Evolutionary conservation across 2,888 invertebrate genomes (phyloP).

Genomic region (Geotrupes spiniger): DNA sequence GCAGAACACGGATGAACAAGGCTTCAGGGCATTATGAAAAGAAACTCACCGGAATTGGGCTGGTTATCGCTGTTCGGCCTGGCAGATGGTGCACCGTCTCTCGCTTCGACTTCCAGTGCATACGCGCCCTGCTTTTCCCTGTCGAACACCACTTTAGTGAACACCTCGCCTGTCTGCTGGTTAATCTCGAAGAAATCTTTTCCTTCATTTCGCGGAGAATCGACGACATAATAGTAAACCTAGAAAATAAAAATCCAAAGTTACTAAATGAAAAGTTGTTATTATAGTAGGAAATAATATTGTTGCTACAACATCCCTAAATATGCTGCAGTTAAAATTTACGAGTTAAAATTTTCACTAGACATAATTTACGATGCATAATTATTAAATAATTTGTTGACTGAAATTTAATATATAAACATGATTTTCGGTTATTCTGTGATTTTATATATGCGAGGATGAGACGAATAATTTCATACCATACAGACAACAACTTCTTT

Average conservation of each 20-base stretch:
- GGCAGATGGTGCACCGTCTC: slow-evolving; percentile 95
- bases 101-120: slow-evolving; percentile 93
- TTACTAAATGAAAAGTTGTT: too few relatives aligned
- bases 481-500: too few relatives aligned
- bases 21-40: slow-evolving; percentile 7
- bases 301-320: too few relatives aligned
- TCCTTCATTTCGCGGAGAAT: slow-evolving; percentile 88
- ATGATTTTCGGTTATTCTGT: too few relatives aligned
- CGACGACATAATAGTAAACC: slow-evolving; percentile 93
- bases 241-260: slow-evolving; percentile 51
- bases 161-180: slow-evolving; percentile 91
- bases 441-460: too few relatives aligned
- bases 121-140: slow-evolving; percentile 97
- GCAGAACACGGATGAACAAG: slow-evolving; percentile 12
- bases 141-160: slow-evolving; percentile 94
- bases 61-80: slow-evolving; percentile 90
- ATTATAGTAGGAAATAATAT: too few relatives aligned
- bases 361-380: too few relatives aligned
- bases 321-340: too few relatives aligned
- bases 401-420: too few relatives aligned
- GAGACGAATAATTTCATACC: too few relatives aligned
- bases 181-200: slow-evolving; percentile 97
- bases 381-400: too few relatives aligned
- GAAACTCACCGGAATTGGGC: slow-evolving; percentile 87
- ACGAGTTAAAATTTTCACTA: too few relatives aligned